Conservation (phyloP, 2,113 vertebrate species). For the Thalassarche chlororhynchos region DNA sequence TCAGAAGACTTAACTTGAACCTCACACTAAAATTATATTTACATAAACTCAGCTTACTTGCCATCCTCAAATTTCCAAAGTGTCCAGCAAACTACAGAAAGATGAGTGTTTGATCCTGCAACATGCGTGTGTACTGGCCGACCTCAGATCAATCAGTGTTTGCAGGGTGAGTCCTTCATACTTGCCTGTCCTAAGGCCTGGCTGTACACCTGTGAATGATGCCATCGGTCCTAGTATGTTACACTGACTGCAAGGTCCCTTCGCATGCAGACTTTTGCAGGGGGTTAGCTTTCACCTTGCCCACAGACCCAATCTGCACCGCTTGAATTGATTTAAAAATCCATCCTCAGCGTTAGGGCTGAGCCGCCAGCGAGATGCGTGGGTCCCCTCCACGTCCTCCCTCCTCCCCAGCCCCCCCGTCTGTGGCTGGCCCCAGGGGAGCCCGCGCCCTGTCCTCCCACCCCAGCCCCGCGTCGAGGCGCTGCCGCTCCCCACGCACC, state of each 20-base stretch:
- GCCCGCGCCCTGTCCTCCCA: rapidly evolving
- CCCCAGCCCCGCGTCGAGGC: rapidly evolving
- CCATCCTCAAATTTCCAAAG: background rate
- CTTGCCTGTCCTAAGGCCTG: rapidly evolving
- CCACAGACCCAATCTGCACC: background rate
- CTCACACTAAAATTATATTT: background rate
- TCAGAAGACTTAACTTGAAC: background rate
- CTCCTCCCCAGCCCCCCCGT: background rate
- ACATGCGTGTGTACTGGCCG: background rate
- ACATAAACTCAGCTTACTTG: background rate
- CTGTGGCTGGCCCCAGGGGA: background rate
- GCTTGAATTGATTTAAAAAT: background rate
- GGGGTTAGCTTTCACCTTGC: background rate
- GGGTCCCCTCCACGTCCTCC: background rate
- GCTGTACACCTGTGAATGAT: background rate
- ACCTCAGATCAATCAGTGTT: background rate
- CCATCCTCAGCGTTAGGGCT: background rate
- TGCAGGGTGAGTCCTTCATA: background rate
- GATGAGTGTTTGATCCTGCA: background rate
- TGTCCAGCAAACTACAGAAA: background rate
- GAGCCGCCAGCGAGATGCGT: rapidly evolving
- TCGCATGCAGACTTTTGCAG: background rate
- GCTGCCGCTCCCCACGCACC: rapidly evolving
- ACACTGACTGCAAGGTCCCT: background rate
- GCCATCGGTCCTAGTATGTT: rapidly evolving